These are phyloP conservation scores for Nanorana parkeri DNA, from an alignment of 2,113 vertebrate species.

Conservation along the genomic window DNA sequence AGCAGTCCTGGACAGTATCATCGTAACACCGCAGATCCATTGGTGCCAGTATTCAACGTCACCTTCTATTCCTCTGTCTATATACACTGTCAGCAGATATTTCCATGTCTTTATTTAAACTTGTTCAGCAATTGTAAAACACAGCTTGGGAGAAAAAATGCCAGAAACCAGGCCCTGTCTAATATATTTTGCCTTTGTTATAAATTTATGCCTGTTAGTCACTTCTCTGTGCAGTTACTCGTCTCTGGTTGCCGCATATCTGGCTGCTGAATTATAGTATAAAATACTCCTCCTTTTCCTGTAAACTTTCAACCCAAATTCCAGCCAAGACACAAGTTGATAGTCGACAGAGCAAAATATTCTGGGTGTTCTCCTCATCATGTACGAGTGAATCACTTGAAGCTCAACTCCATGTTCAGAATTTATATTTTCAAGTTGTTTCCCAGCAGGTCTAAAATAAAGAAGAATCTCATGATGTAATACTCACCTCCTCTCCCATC, in stretches of 20 bases:
- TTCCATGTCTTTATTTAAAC: conserved; percentile 31
- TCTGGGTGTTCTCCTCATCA: conserved; percentile 17
- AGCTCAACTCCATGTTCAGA: no score
- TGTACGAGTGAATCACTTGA: conserved; percentile 7
- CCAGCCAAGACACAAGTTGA: not conserved
- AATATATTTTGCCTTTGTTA: conserved; percentile 17
- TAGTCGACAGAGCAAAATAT: not conserved
- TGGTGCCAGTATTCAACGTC: not conserved
- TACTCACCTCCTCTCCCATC: no score
- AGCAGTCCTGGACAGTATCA: conserved; percentile 37
- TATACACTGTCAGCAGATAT: conserved; percentile 36
- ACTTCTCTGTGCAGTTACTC: conserved; percentile 15
- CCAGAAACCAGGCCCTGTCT: conserved; percentile 9
- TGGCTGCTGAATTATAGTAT: not conserved
- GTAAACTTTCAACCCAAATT: conserved; percentile 29
- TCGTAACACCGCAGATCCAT: conserved; percentile 7
- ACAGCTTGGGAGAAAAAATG: not conserved
- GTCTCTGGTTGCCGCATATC: not conserved
- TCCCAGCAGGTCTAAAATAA: no score
- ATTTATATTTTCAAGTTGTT: no score
- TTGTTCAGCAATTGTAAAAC: conserved; percentile 19
- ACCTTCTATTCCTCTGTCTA: conserved; percentile 26
- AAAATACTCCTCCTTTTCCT: not conserved
- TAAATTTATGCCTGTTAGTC: conserved; percentile 4
- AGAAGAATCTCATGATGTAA: no score